Evolutionary conservation across 1,140 invertebrate species (phyloP), one percentile per base, ranked within the genome.

Genomic region (Megalopta genalis): DNA sequence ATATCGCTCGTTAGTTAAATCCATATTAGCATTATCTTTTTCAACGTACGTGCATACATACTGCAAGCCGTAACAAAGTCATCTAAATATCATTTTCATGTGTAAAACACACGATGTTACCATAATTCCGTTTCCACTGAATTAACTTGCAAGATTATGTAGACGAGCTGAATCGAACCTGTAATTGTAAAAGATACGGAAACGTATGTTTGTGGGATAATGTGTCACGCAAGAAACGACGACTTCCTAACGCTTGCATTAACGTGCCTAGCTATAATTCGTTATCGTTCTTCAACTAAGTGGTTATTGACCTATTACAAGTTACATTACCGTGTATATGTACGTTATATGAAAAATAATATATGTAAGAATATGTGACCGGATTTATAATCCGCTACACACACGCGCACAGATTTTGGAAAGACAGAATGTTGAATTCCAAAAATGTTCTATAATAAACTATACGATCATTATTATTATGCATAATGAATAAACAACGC

Each of bases 291-390:
- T 32, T 23, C 25, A 10, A 52, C 63, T 42, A 65, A 42, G 7
- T 73, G 27, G 46, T 73, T 54, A 14, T 49, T 73, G 42, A 73
- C 21, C 37, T 70, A 27, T 60, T 71, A 46, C 39, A 39, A 70
- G 10, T 71, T 42, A 60, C 12, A 21, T 21, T n/a, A n/a, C 18
- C 16, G 32, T 18, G 18, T n/a, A 5, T 5, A 7, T 9, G 32
- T 37, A 4, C 27, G 32, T 72, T 63, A 71, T 16, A 62, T 71
- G 60, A 71, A 37, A 25, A 27, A 71, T 10, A 71, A 70, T 21
- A n/a, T 23, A 10, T 60, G 7, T 25, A 52, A 5, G 42, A 0
- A 46, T 46, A 46, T 32, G 42, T 12, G 10, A 0, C 9, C 42
- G 14, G 42, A 2, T 39, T 39, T 39, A 23, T n/a, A 70, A 9